Conservation (phyloP, 2,888 invertebrate species). For the Agriopis marginaria region DNA sequence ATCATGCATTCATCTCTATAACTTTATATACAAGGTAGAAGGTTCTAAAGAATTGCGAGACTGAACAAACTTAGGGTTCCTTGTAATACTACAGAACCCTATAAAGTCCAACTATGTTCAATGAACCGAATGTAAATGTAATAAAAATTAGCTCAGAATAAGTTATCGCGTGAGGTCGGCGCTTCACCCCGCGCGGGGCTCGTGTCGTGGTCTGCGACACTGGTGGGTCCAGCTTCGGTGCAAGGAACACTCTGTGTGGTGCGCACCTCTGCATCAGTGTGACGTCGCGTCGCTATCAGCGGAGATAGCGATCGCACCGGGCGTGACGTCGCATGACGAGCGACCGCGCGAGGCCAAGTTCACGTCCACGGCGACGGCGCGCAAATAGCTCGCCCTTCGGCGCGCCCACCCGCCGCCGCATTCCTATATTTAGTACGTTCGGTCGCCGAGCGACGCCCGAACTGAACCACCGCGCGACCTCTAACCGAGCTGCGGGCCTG, state of each 20-base stretch:
- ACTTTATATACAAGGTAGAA: too few species aligned
- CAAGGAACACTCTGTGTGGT: too few species aligned
- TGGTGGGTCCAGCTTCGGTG: too few species aligned
- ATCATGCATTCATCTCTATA: too few species aligned
- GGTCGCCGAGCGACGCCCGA: slow-evolving; percentile 32
- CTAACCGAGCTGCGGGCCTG: background rate
- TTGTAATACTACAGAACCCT: too few species aligned
- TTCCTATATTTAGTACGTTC: slow-evolving; percentile 33
- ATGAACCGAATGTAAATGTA: background rate
- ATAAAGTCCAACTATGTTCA: too few species aligned
- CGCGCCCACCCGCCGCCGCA: slow-evolving; percentile 16
- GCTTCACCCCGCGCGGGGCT: background rate
- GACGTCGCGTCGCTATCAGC: background rate
- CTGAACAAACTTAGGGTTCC: too few species aligned
- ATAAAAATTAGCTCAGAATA: background rate
- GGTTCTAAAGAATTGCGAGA: too few species aligned
- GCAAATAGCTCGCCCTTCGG: slow-evolving; percentile 49
- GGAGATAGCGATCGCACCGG: background rate
- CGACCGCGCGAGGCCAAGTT: slow-evolving; percentile 59
- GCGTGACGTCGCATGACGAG: slow-evolving; percentile 3
- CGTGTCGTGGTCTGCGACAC: too few species aligned
- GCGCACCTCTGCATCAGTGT: too few species aligned
- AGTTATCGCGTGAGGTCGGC: background rate
- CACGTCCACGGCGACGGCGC: slow-evolving; percentile 54
- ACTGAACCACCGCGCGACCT: background rate